Evolutionary conservation across 2,797 vertebrate species (phyloP).

Genomic region (Xenopus petersii): DNA sequence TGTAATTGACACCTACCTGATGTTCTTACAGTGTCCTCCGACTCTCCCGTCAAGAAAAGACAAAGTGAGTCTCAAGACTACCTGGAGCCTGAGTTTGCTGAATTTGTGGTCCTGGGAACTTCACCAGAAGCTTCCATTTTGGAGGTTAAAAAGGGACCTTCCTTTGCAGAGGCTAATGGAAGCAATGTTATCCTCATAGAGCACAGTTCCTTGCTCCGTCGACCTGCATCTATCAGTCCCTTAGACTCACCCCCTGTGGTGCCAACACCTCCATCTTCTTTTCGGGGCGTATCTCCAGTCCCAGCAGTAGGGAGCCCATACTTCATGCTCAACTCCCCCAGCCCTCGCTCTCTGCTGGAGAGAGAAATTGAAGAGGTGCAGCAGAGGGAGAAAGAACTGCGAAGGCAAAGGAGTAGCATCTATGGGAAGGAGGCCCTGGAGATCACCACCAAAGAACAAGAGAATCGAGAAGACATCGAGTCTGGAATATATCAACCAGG

Average conservation of each 20-base stretch:
- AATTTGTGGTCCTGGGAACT: neutral
- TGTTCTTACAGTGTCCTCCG: constrained; percentile 13
- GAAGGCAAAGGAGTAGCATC: constrained; percentile 65
- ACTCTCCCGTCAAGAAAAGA: constrained; percentile 16
- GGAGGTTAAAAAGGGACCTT: constrained; percentile 52
- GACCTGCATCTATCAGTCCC: constrained; percentile 2
- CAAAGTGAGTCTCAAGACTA: constrained; percentile 10
- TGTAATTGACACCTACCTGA: neutral
- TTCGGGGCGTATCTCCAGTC: neutral
- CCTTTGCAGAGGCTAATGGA: constrained; percentile 55
- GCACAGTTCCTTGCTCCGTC: constrained; percentile 52
- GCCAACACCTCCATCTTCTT: constrained; percentile 19
- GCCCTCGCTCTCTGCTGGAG: constrained; percentile 70
- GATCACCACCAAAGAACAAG: constrained; percentile 41
- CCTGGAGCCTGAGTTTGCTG: neutral
- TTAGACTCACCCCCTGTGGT: constrained; percentile 14
- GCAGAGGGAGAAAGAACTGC: constrained; percentile 75
- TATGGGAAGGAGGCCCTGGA: constrained; percentile 62
- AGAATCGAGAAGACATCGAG: constrained; percentile 39
- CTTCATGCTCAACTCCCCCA: constrained; percentile 65
- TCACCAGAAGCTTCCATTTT: neutral
- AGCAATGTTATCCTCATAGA: constrained; percentile 66
- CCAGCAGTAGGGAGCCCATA: constrained; percentile 64
- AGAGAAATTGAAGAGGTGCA: constrained; percentile 75
- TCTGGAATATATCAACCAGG: constrained; percentile 9